Evolutionary conservation across 2,797 vertebrate species (phyloP), one percentile per base, ranked within the genome.

Genomic region (Pangasius macronema): DNA sequence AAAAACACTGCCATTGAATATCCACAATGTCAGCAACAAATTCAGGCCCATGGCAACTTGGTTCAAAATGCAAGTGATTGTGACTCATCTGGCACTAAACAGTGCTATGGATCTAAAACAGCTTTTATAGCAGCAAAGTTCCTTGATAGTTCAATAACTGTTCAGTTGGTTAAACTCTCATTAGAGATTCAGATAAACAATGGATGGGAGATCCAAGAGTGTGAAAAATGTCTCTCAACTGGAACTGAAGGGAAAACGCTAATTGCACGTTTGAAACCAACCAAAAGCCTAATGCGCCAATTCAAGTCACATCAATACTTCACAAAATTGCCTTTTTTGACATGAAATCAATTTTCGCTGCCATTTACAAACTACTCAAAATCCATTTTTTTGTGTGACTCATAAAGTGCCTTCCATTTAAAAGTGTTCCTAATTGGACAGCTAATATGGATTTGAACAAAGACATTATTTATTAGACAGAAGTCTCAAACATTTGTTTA

Each of bases 161-260:
- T 82, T 90, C 86, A 89, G 85, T 89, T 87, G 85, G 89, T 89
- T 91, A 90, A 72, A 87, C 87, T 85, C 88, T 84, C 88, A 89
- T 87, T 89, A 87, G 59, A 85, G 87, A 86, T 88, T 85, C 55
- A 89, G 85, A 89, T 84, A 88, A 89, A 83, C 86, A 90, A 91
- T 85, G 70, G 76, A 88, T 65, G 72, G 77, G 59, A 86, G 86
- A 42, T 70, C 85, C 65, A 84, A 67, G 65, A 80, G 84, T 88
- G 89, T 90, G 88, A 80, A 88, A 88, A 88, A 86, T n/a, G 6
- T 82, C 81, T 88, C 86, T 82, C 79, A 39, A 87, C 85, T 75
- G 51, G 84, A 89, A 68, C 86, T 46, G 46, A 46, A 55, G 13
- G 55, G 24, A 59, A 61, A 87, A 67, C 33, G 42, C 51, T 91